phyloP scores from a whole-genome alignment of 2,888 invertebrate species.

The Bellardia bayeri region DNA sequence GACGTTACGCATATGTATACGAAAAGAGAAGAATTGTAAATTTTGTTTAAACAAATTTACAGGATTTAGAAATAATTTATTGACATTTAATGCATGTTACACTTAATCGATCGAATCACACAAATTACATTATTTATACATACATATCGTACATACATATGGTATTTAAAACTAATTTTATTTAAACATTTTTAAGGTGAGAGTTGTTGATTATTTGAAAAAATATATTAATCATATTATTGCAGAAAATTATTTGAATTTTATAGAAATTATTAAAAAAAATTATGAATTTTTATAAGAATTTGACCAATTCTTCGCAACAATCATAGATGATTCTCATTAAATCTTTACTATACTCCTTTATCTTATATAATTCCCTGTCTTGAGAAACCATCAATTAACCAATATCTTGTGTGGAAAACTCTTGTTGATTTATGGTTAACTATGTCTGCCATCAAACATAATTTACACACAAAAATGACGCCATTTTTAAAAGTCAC shows the following conservation, averaged over 20 bases:
- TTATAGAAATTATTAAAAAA: not conserved
- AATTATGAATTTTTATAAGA: no score
- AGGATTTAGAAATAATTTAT: slow-evolving; percentile 23
- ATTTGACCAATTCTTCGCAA: no score
- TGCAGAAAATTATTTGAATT: not conserved
- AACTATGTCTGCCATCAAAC: no score
- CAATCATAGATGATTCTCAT: no score
- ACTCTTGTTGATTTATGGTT: no score
- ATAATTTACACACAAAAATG: no score
- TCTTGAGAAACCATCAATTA: no score
- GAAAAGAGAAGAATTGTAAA: slow-evolving; percentile 80
- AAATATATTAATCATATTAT: not conserved
- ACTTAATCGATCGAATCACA: not conserved
- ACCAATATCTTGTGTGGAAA: no score
- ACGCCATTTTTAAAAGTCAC: no score
- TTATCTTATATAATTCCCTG: no score
- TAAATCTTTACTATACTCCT: no score
- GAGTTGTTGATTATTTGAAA: slow-evolving; percentile 3
- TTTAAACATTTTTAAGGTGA: slow-evolving; percentile 28
- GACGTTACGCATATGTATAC: slow-evolving; percentile 79
- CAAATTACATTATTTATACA: not conserved
- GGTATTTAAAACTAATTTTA: not conserved
- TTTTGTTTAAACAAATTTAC: slow-evolving; percentile 1
- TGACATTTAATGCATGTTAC: slow-evolving; percentile 2
- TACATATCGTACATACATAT: not conserved